phyloP scores from a whole-genome alignment of 2,888 invertebrate genomes.

The Dioctria linearis region DNA sequence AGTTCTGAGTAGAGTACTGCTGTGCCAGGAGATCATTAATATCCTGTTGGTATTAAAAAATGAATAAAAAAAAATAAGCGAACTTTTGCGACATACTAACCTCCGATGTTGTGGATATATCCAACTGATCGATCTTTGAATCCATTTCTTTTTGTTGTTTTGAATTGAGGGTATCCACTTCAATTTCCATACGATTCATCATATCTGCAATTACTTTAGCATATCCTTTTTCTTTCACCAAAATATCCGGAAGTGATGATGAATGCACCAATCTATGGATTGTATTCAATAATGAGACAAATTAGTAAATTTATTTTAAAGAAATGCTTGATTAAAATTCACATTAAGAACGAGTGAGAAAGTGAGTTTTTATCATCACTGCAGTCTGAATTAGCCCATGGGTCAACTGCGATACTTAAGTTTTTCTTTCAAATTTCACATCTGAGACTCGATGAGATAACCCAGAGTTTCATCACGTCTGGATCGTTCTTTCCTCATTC shows the following conservation, averaged over 20 bases:
- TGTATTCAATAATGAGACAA: too few relatives aligned
- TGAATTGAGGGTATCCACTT: conserved; percentile 79
- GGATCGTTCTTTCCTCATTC: too few relatives aligned
- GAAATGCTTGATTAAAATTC: too few relatives aligned
- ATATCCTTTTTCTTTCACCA: conserved; percentile 90
- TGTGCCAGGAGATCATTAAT: conserved; percentile 87
- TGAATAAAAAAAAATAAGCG: not conserved
- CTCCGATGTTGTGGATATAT: conserved; percentile 78
- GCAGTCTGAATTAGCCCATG: too few relatives aligned
- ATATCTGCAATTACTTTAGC: conserved; percentile 85
- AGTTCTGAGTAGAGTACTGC: conserved; percentile 87
- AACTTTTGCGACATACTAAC: conserved; percentile 51
- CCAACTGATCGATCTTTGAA: conserved; percentile 83
- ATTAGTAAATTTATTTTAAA: too few relatives aligned
- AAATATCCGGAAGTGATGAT: conserved; percentile 87
- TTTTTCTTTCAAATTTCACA: too few relatives aligned
- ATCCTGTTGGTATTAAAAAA: conserved; percentile 68
- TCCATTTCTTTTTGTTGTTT: conserved; percentile 93
- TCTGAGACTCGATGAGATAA: too few relatives aligned
- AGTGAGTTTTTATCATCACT: too few relatives aligned
- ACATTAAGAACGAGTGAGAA: too few relatives aligned
- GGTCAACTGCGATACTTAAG: too few relatives aligned
- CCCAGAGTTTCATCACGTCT: too few relatives aligned
- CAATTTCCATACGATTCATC: conserved; percentile 80
- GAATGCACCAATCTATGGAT: conserved; percentile 80